phyloP scores from a whole-genome alignment of 2,888 invertebrate genomes.

The Hedya salicella region DNA sequence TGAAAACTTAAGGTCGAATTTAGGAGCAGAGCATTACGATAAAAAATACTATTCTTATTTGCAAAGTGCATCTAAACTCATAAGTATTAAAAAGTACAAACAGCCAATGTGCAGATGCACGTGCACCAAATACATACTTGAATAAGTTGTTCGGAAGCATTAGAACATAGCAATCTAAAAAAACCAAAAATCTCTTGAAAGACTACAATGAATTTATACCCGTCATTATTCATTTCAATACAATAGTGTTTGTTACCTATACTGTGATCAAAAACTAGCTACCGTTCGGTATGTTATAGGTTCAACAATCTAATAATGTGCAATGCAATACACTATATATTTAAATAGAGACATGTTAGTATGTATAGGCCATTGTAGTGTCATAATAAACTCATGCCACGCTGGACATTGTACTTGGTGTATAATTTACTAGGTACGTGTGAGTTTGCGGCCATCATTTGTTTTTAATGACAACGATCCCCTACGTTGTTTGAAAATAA shows the following conservation, averaged over 20 bases:
- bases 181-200: no score
- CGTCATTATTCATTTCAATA: no score
- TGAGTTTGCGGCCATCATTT: constrained; percentile 6
- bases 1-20: no score
- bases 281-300: not conserved
- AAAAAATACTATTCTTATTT: no score
- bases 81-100: no score
- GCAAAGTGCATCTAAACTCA: no score
- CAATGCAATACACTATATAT: constrained; percentile 29
- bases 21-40: no score
- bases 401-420: constrained; percentile 22
- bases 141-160: no score
- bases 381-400: constrained; percentile 34
- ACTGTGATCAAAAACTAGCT: not conserved
- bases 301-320: constrained; percentile 35
- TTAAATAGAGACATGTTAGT: constrained; percentile 17
- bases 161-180: no score
- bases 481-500: not conserved
- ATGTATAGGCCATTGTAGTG: constrained; percentile 18
- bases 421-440: constrained; percentile 15
- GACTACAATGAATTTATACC: no score
- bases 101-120: no score
- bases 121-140: no score
- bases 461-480: not conserved
- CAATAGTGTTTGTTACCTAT: not conserved